phyloP scores from a whole-genome alignment of 2,888 invertebrate genomes.

The Agriopis aurantiaria region DNA sequence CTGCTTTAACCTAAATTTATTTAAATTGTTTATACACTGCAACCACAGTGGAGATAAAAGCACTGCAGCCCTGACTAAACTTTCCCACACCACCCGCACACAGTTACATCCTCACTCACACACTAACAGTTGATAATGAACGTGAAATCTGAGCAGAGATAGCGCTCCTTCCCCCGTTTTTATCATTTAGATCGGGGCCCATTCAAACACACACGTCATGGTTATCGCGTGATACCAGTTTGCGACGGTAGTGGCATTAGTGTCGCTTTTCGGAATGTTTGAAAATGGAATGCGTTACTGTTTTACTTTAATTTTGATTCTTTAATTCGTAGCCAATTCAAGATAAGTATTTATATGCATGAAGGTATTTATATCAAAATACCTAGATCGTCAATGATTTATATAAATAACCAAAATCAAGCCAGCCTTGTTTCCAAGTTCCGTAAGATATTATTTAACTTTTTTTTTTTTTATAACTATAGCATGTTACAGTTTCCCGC shows the following conservation, averaged over 20 bases:
- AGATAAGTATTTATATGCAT: too few species aligned
- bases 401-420: too few species aligned
- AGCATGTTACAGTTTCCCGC: too few species aligned
- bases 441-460: too few species aligned
- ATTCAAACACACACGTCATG: conserved; percentile 62
- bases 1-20: neutral
- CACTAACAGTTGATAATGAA: conserved; percentile 75
- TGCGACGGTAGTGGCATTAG: conserved; percentile 39
- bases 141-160: conserved; percentile 76
- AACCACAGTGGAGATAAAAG: neutral
- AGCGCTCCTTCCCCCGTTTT: conserved; percentile 59
- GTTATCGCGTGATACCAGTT: conserved; percentile 54
- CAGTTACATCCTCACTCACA: conserved; percentile 49
- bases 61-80: conserved; percentile 9
- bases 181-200: conserved; percentile 67
- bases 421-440: too few species aligned
- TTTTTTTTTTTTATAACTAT: too few species aligned
- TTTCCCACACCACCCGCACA: conserved; percentile 36
- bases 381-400: too few species aligned
- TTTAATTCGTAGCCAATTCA: too few species aligned
- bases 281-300: conserved; percentile 7
- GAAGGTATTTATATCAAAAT: too few species aligned
- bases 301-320: neutral
- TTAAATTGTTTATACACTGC: conserved; percentile 1
- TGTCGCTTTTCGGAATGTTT: conserved; percentile 29